Conservation (phyloP, 92 coral and sea anemone species). For the Paragorgia papillata region DNA sequence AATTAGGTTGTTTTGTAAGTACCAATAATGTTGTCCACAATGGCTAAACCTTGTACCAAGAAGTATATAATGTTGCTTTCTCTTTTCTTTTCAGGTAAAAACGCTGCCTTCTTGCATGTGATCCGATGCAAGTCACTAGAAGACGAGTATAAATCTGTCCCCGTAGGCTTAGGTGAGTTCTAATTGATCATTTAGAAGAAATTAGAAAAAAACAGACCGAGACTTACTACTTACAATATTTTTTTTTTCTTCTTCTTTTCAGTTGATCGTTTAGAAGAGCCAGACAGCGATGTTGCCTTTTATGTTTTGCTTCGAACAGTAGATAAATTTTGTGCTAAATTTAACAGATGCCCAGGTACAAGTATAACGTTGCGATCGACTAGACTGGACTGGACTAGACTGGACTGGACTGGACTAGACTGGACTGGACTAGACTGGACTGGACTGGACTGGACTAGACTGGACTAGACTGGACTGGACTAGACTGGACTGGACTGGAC, state of each 20-base stretch:
- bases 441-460: too few species aligned
- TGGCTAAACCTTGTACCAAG: background rate
- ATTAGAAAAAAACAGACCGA: too few species aligned
- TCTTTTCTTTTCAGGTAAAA: conserved; percentile 67
- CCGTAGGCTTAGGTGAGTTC: conserved; percentile 14
- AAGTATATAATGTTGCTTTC: background rate
- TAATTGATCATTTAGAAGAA: too few species aligned
- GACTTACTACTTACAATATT: too few species aligned
- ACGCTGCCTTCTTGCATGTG: conserved; percentile 80
- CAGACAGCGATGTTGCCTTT: conserved; percentile 85
- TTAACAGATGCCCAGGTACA: conserved; percentile 89
- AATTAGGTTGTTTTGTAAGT: conserved; percentile 96
- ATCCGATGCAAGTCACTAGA: conserved; percentile 81
- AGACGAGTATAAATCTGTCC: conserved; percentile 72
- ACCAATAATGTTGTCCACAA: background rate
- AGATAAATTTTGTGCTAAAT: conserved; percentile 80
- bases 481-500: too few species aligned
- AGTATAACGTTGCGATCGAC: too few species aligned
- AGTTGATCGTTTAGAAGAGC: conserved; percentile 80
- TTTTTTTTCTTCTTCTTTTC: background rate
- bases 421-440: too few species aligned
- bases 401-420: too few species aligned
- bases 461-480: too few species aligned
- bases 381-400: too few species aligned
- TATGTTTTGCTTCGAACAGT: conserved; percentile 87